A percentile compares a stretch with the other conserved stretches of the same genome.
phyloP scores from a whole-genome alignment of 1,140 invertebrate species.

The Eriosoma lanigerum region DNA sequence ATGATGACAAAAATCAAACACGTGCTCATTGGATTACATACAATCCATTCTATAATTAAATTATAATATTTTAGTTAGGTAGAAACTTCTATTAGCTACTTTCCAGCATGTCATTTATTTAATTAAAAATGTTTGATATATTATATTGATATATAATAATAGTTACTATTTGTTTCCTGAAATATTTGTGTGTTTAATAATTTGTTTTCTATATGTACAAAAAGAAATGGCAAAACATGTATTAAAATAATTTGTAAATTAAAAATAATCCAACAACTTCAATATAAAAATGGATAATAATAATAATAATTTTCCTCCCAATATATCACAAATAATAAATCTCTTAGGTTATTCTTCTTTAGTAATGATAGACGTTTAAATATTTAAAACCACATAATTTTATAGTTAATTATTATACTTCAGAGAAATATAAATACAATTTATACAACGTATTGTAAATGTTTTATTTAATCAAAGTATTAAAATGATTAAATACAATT shows the following conservation, averaged over 20 bases:
- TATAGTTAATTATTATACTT: no score
- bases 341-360: no score
- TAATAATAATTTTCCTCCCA: no score
- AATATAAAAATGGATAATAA: no score
- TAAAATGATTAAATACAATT: conserved; percentile 12
- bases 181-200: not conserved
- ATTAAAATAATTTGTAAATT: no score
- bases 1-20: conserved; percentile 80
- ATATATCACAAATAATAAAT: no score
- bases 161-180: not conserved
- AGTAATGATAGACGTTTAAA: no score
- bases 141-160: no score
- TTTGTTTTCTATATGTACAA: not conserved
- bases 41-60: conserved; percentile 93
- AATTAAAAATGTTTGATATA: not conserved
- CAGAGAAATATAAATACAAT: not conserved
- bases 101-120: not conserved
- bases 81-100: not conserved
- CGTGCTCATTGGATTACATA: conserved; percentile 96
- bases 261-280: no score
- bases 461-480: not conserved
- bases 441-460: not conserved
- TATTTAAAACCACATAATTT: no score
- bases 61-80: not conserved
- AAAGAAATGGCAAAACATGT: no score